phyloP scores from a whole-genome alignment of 2,113 vertebrate species.

The Corydoras maculifer region DNA sequence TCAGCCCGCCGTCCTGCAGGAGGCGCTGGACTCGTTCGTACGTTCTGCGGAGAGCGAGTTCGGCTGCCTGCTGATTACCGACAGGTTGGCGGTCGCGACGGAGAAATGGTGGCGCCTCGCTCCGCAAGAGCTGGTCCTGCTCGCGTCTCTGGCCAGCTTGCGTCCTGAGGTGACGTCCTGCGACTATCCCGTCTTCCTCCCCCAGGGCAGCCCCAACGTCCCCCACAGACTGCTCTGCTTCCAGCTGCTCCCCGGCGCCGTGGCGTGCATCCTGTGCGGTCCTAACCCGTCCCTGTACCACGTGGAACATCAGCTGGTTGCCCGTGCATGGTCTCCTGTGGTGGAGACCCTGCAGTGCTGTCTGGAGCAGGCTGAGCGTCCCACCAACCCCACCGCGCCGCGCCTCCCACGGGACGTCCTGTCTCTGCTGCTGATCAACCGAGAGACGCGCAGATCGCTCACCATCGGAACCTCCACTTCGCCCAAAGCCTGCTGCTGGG shows the following conservation, averaged over 20 bases:
- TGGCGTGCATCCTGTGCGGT: conserved; percentile 79
- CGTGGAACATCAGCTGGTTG: conserved; percentile 67
- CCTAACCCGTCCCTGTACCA: conserved; percentile 72
- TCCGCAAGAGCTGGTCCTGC: conserved; percentile 73
- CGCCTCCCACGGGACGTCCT: conserved; percentile 67
- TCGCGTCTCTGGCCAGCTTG: conserved; percentile 67
- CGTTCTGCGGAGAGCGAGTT: conserved; percentile 72
- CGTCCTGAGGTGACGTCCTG: conserved; percentile 68
- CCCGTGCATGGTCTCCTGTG: conserved; percentile 74
- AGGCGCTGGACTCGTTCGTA: conserved; percentile 69
- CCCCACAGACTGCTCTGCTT: conserved; percentile 81
- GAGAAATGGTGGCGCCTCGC: conserved; percentile 85
- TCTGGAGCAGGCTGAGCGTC: conserved; percentile 58
- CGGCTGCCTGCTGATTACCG: conserved; percentile 69
- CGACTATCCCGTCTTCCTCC: conserved; percentile 83
- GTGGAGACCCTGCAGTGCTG: conserved; percentile 68
- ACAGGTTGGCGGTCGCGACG: conserved; percentile 70
- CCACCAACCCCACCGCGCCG: conserved; percentile 58
- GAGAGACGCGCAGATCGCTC: conserved; percentile 71
- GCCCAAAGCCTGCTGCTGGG: conserved; percentile 53
- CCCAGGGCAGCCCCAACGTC: conserved; percentile 82
- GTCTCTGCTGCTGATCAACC: conserved; percentile 75
- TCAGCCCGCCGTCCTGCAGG: conserved; percentile 64
- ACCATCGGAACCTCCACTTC: conserved; percentile 36
- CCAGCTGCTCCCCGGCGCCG: conserved; percentile 73